phyloP scores from a whole-genome alignment of 2,797 vertebrate genomes.

The Melanotaenia pygmaea region DNA sequence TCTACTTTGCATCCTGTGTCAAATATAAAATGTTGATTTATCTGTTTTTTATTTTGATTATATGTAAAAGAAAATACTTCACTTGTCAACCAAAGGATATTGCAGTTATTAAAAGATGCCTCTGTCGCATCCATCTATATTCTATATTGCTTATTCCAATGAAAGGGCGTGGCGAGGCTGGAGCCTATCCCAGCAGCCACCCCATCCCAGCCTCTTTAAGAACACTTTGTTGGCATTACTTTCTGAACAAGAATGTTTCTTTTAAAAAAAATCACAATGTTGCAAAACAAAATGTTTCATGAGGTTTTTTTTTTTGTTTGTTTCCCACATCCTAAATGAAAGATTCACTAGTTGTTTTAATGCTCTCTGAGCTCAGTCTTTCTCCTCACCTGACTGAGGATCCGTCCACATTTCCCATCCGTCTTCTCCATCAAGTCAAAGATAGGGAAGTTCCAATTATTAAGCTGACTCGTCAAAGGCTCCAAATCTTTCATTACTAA shows the following conservation, averaged over 20 bases:
- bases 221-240: no score
- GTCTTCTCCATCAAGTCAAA: constrained; percentile 96
- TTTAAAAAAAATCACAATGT: background rate
- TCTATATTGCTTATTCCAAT: background rate
- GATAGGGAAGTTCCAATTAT: constrained; percentile 99
- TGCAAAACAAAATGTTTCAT: background rate
- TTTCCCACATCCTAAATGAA: background rate
- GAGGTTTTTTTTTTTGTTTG: background rate
- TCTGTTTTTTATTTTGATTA: background rate
- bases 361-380: background rate
- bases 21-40: no score
- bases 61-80: background rate
- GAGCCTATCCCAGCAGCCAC: no score
- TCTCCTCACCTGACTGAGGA: constrained; percentile 95
- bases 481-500: constrained; percentile 94
- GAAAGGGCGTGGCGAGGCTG: no score
- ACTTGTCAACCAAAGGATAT: background rate
- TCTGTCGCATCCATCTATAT: background rate
- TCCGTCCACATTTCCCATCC: constrained; percentile 90
- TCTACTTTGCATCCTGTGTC: no score
- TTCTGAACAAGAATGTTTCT: no score
- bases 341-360: background rate
- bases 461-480: constrained; percentile 90
- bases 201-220: no score
- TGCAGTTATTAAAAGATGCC: background rate